Evolutionary conservation across 2,113 vertebrate genomes (phyloP).

Genomic region (Tympanuchus pallidicinctus): DNA sequence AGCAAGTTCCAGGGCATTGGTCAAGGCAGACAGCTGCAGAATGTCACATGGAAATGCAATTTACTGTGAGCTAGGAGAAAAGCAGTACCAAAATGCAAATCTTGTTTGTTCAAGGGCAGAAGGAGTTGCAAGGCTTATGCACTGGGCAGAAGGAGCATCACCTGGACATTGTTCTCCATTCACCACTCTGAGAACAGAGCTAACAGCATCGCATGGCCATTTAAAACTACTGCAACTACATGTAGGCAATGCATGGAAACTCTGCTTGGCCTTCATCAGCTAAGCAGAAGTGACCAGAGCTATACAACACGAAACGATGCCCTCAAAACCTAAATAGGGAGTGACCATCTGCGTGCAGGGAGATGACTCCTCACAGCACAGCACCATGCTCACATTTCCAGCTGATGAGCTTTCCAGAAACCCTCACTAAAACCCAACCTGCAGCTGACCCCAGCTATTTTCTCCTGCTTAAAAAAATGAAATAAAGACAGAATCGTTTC

Average conservation of each 20-base stretch:
- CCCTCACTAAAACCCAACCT: not conserved
- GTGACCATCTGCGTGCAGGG: not conserved
- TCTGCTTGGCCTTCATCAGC: accelerated
- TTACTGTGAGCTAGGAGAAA: not conserved
- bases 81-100: not conserved
- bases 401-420: not conserved
- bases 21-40: not conserved
- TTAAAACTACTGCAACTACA: not conserved
- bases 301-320: not conserved
- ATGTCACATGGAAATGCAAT: not conserved
- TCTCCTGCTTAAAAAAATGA: not conserved
- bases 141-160: not conserved
- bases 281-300: not conserved
- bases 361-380: not conserved
- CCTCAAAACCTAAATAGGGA: not conserved
- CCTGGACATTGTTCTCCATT: not conserved
- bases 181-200: not conserved
- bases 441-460: not conserved
- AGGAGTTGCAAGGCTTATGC: not conserved
- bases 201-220: not conserved
- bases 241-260: not conserved
- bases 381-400: not conserved
- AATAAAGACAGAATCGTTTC: not conserved
- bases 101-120: not conserved
- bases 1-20: not conserved